A percentile compares a stretch with the other conserved stretches of the same genome.
Evolutionary conservation across 1,140 invertebrate genomes (phyloP).

Genomic region (Dolichoris vasculosae): DNA sequence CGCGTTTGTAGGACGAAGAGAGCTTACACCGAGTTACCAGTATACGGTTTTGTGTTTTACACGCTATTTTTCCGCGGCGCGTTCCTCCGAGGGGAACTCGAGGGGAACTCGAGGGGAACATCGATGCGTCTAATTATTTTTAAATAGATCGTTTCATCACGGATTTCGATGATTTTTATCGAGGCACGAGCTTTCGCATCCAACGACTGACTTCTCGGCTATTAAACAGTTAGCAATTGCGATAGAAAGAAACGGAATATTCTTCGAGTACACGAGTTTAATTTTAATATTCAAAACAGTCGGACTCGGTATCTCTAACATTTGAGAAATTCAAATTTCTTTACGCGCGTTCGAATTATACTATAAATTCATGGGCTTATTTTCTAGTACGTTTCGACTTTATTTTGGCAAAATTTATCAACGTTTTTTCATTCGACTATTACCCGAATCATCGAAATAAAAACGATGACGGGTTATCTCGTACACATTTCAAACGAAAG

Average conservation of each 20-base stretch:
- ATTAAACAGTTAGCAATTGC: background rate
- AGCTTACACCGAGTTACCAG: no score
- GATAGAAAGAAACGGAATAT: background rate
- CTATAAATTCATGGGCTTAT: background rate
- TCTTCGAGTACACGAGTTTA: background rate
- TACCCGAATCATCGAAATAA: no score
- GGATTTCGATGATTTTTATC: background rate
- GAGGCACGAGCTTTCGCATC: background rate
- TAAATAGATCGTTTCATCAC: background rate
- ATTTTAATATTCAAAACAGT: background rate
- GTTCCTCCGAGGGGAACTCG: no score
- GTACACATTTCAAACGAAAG: no score
- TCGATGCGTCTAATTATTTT: background rate
- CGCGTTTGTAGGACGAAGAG: background rate
- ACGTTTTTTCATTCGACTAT: no score
- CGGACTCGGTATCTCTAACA: background rate
- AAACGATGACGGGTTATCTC: no score
- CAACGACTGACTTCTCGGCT: background rate
- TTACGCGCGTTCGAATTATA: background rate
- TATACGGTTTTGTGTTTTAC: background rate
- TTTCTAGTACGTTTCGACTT: no score
- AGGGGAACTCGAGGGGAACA: no score
- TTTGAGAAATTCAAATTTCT: background rate
- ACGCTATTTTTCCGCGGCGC: background rate
- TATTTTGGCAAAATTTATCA: no score